Conservation (phyloP, 1,140 invertebrate species). For the Magallana angulata region DNA sequence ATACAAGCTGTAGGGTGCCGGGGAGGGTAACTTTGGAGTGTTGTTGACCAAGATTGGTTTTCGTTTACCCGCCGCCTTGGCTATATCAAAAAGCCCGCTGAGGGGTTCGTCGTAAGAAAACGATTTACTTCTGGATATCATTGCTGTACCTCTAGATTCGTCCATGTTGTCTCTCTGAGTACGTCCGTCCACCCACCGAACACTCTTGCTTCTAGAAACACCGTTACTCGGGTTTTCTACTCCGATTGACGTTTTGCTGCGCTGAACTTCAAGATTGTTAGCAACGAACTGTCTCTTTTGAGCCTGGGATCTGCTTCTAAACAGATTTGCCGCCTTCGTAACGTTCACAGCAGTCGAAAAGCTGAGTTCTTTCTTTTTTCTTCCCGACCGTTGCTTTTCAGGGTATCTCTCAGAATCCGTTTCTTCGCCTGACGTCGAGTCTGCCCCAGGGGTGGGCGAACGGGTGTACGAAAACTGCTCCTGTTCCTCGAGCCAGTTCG, state of each 20-base stretch:
- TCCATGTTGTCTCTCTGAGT: background rate
- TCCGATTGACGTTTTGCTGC: slow-evolving; percentile 9
- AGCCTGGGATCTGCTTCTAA: background rate
- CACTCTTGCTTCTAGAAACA: slow-evolving; percentile 25
- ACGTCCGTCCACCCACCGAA: slow-evolving; percentile 4
- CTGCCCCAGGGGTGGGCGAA: background rate
- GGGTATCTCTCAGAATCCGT: background rate
- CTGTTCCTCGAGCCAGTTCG: slow-evolving; percentile 1
- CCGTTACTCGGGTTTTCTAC: background rate
- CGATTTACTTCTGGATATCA: slow-evolving; percentile 21
- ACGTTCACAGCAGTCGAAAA: background rate
- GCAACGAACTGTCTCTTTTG: background rate
- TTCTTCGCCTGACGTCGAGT: background rate
- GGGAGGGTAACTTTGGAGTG: background rate
- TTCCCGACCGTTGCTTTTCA: background rate
- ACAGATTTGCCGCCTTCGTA: background rate
- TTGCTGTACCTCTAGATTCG: background rate
- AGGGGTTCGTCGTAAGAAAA: slow-evolving; percentile 2
- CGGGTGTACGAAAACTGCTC: slow-evolving; percentile 27
- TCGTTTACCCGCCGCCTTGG: slow-evolving; percentile 13
- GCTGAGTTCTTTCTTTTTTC: slow-evolving; percentile 1
- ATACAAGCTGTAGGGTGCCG: slow-evolving; percentile 3
- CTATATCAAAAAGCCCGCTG: background rate
- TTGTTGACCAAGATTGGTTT: slow-evolving; percentile 1
- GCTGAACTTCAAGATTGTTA: background rate